A percentile compares a stretch with the other conserved stretches of the same genome.
These are phyloP conservation scores for Ceratoteleas bidentatus DNA, from an alignment of 1,140 invertebrate species.

Conservation along the genomic window DNA sequence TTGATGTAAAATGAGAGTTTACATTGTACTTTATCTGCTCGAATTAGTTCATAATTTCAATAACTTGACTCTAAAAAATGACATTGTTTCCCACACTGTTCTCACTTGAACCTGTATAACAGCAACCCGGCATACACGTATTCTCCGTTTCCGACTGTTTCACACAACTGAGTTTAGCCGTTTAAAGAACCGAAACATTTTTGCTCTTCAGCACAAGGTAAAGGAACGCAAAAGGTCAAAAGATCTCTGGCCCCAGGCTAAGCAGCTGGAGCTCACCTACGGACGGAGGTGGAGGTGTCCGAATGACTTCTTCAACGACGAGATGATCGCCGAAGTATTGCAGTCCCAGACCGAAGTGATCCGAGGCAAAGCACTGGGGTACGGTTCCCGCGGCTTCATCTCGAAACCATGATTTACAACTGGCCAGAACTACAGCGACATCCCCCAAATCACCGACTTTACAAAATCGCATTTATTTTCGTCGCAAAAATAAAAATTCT, in stretches of 20 bases:
- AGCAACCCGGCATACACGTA: conserved; percentile 9
- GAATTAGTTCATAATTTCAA: no score
- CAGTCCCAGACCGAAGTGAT: conserved; percentile 89
- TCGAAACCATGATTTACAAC: conserved; percentile 4
- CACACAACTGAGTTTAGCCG: neutral
- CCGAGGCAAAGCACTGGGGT: conserved; percentile 88
- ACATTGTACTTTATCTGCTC: no score
- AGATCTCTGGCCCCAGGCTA: conserved; percentile 80
- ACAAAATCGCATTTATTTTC: neutral
- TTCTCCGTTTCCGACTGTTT: no score
- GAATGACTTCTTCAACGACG: conserved; percentile 89
- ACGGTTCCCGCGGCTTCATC: conserved; percentile 59
- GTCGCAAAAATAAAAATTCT: conserved; percentile 13
- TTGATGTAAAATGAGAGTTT: no score
- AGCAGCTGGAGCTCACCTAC: conserved; percentile 79
- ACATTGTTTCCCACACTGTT: no score
- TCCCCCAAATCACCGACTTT: neutral
- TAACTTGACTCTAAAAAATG: no score
- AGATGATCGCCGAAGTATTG: conserved; percentile 88
- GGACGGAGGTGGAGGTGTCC: conserved; percentile 88
- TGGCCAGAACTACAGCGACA: conserved; percentile 10
- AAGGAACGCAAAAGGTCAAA: conserved; percentile 75
- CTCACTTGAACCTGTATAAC: neutral
- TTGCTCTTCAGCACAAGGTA: conserved; percentile 73
- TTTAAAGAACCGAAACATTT: conserved; percentile 22